A percentile compares a stretch with the other conserved stretches of the same genome.
These are phyloP conservation scores for Drosophila mojavensis DNA, from an alignment of 1,140 invertebrate genomes.

Conservation along the genomic window DNA sequence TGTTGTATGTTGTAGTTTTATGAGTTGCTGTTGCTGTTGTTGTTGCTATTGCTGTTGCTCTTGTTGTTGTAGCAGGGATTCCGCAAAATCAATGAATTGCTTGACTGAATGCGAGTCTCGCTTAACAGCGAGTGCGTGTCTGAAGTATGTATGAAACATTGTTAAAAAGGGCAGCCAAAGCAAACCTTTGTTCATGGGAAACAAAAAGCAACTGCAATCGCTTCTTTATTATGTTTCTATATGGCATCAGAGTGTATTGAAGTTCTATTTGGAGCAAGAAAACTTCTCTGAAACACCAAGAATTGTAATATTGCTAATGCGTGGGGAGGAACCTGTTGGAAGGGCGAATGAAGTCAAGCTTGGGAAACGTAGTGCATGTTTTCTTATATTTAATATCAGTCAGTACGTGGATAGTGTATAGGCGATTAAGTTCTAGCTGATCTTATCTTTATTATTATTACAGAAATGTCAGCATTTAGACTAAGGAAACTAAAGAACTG, in stretches of 20 bases:
- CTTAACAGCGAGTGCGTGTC: neutral
- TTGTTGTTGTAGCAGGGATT: constrained; percentile 31
- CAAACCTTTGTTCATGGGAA: neutral
- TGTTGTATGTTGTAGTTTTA: constrained; percentile 52
- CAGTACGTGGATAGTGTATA: too few species aligned
- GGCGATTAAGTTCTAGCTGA: too few species aligned
- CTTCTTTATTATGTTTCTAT: neutral
- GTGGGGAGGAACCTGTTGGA: neutral
- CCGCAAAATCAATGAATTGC: constrained; percentile 49
- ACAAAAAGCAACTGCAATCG: neutral
- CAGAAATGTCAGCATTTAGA: too few species aligned
- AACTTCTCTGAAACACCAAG: neutral
- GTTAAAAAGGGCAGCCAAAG: neutral
- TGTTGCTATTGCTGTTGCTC: too few species aligned
- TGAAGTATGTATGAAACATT: neutral
- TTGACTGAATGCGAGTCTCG: constrained; percentile 24
- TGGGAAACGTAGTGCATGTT: too few species aligned
- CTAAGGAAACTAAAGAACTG: too few species aligned
- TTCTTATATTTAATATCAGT: too few species aligned
- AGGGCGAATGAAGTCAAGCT: too few species aligned
- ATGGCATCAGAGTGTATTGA: neutral
- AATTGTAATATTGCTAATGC: neutral
- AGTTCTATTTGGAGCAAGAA: neutral
- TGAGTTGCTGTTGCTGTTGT: constrained; percentile 28
- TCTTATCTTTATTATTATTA: too few species aligned